Evolutionary conservation across 2,113 vertebrate genomes (phyloP).

Genomic region (Dicaeum eximium): DNA sequence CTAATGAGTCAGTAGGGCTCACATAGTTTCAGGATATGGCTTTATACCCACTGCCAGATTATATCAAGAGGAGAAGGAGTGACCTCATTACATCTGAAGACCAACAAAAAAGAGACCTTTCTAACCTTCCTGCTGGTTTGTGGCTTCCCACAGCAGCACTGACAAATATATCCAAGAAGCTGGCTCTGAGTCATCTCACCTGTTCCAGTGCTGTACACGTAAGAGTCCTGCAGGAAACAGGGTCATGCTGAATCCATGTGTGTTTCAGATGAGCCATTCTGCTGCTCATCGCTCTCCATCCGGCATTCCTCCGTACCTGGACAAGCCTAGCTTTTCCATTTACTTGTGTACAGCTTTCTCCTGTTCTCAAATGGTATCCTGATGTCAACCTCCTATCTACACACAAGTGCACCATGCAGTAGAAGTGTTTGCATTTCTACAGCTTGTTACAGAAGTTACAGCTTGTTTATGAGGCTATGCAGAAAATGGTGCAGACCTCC

Average conservation of each 20-base stretch:
- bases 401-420: not conserved
- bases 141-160: not conserved
- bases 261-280: not conserved
- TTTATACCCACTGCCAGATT: not conserved
- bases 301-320: rapidly evolving
- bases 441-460: too few relatives aligned
- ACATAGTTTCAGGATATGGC: not conserved
- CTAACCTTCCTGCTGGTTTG: not conserved
- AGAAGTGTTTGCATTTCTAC: not conserved
- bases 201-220: not conserved
- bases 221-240: not conserved
- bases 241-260: not conserved
- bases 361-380: not conserved
- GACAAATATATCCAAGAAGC: not conserved
- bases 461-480: not conserved
- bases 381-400: not conserved
- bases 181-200: not conserved
- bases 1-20: not conserved
- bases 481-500: not conserved
- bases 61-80: not conserved
- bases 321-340: not conserved
- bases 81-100: not conserved
- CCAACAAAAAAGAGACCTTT: not conserved
- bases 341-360: not conserved
- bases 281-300: not conserved